phyloP scores from a whole-genome alignment of 2,113 vertebrate species.

The Hystrix brachyura region DNA sequence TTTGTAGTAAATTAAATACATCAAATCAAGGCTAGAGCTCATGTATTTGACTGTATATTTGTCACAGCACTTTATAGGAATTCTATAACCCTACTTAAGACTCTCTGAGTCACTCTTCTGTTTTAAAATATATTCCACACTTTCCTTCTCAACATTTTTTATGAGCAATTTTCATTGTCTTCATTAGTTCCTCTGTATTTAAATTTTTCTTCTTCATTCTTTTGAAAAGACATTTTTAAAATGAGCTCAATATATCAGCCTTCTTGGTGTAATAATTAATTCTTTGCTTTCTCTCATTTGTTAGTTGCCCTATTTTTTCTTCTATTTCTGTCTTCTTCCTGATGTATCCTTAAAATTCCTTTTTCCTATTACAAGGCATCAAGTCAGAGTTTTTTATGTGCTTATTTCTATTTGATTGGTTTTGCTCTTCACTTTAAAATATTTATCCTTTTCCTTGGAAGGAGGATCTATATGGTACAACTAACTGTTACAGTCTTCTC shows the following conservation, averaged over 20 bases:
- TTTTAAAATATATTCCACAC: slow-evolving; percentile 61
- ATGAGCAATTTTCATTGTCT: slow-evolving; percentile 75
- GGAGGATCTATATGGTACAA: background rate
- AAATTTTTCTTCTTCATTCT: slow-evolving; percentile 79
- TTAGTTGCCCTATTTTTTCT: slow-evolving; percentile 73
- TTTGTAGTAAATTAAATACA: slow-evolving; percentile 51
- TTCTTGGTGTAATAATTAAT: slow-evolving; percentile 76
- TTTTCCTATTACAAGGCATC: slow-evolving; percentile 37
- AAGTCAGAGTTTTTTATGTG: slow-evolving; percentile 35
- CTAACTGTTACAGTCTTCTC: background rate
- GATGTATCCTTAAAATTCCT: slow-evolving; percentile 52
- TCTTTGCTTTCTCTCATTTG: slow-evolving; percentile 76
- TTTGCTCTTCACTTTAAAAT: slow-evolving; percentile 30
- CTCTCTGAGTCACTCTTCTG: slow-evolving; percentile 6
- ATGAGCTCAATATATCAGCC: slow-evolving; percentile 79
- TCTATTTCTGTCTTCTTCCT: slow-evolving; percentile 59
- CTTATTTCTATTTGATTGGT: slow-evolving; percentile 40
- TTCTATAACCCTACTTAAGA: background rate
- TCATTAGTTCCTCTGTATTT: slow-evolving; percentile 75
- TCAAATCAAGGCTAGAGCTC: background rate
- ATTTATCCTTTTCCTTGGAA: background rate
- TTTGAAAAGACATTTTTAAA: slow-evolving; percentile 77
- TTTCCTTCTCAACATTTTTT: slow-evolving; percentile 72
- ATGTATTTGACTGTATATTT: background rate
- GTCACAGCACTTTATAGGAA: background rate